Conservation (phyloP, 1,140 invertebrate species). For the Phenacoccus solenopsis region DNA sequence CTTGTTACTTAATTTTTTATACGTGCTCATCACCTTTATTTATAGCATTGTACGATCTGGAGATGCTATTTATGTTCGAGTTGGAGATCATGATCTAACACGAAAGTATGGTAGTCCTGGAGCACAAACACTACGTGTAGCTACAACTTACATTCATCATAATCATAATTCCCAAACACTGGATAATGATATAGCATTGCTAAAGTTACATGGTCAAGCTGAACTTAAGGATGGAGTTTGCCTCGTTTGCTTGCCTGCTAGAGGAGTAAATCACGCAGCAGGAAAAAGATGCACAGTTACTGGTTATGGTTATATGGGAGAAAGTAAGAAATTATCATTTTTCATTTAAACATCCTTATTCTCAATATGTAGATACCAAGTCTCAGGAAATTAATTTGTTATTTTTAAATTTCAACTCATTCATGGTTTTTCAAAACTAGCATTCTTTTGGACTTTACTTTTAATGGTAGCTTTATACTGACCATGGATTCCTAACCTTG, state of each 20-base stretch:
- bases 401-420: no score
- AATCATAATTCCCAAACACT: slow-evolving; percentile 92
- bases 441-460: no score
- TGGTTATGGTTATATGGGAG: slow-evolving; percentile 87
- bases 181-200: slow-evolving; percentile 87
- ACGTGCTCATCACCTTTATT: no score
- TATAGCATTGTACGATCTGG: slow-evolving; percentile 76
- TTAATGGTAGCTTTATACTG: no score
- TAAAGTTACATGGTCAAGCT: slow-evolving; percentile 82
- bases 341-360: no score
- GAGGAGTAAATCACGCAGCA: slow-evolving; percentile 69
- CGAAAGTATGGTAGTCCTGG: slow-evolving; percentile 72
- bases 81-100: slow-evolving; percentile 85
- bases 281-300: slow-evolving; percentile 84
- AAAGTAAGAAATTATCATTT: no score
- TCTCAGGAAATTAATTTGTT: no score
- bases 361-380: no score
- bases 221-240: slow-evolving; percentile 74
- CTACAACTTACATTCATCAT: slow-evolving; percentile 89
- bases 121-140: slow-evolving; percentile 74
- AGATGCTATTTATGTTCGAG: slow-evolving; percentile 79
- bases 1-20: no score
- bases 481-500: no score
- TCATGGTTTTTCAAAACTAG: no score
- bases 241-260: slow-evolving; percentile 72